Conservation (phyloP, 2,113 vertebrate species). For the Erythrocercus mccallii region DNA sequence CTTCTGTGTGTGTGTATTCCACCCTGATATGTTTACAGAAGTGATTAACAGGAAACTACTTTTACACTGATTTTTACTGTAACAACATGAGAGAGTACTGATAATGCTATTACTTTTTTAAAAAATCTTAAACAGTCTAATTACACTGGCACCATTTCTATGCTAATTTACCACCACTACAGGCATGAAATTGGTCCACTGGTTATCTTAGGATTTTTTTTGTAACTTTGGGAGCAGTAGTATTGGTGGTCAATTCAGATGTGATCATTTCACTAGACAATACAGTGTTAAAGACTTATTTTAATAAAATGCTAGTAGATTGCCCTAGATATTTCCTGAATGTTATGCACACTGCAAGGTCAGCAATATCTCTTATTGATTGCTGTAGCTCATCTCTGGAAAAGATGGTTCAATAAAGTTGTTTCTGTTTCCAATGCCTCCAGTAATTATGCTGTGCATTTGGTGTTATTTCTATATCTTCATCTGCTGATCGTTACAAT, state of each 20-base stretch:
- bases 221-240: background rate
- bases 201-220: background rate
- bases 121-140: background rate
- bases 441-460: background rate
- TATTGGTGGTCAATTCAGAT: background rate
- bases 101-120: background rate
- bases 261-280: background rate
- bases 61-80: background rate
- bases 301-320: background rate
- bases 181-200: background rate
- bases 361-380: background rate
- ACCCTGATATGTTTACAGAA: background rate
- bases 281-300: background rate
- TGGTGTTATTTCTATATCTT: background rate
- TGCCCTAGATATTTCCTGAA: background rate
- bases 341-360: background rate
- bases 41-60: background rate
- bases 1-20: background rate
- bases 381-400: background rate
- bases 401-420: background rate
- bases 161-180: background rate
- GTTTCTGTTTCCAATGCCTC: background rate
- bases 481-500: background rate
- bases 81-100: background rate
- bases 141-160: background rate